These are phyloP conservation scores for Palythoa grandiflora DNA, from an alignment of 92 coral and sea anemone genomes.

Conservation along the genomic window DNA sequence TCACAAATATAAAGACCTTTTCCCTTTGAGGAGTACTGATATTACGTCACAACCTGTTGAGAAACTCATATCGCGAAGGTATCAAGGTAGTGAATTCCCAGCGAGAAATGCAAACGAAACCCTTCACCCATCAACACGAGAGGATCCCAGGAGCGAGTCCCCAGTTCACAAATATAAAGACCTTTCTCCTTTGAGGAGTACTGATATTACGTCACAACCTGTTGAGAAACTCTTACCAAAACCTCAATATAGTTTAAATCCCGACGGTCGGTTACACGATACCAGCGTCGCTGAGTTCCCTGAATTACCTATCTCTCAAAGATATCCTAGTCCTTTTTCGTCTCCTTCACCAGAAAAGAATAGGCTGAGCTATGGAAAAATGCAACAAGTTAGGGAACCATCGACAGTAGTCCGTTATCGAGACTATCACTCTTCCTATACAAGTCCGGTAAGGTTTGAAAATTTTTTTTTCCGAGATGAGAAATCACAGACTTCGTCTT, in stretches of 20 bases:
- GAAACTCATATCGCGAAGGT: slow-evolving; percentile 55
- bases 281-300: slow-evolving; percentile 12
- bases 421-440: slow-evolving; percentile 4
- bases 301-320: slow-evolving; percentile 1
- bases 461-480: slow-evolving; percentile 7
- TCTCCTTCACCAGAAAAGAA: not conserved
- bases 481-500: not conserved
- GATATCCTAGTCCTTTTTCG: slow-evolving; percentile 34
- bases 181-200: slow-evolving; percentile 41
- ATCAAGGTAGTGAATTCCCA: slow-evolving; percentile 51
- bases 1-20: slow-evolving; percentile 40
- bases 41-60: slow-evolving; percentile 34
- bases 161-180: slow-evolving; percentile 49
- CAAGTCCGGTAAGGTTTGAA: not conserved
- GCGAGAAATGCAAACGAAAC: slow-evolving; percentile 47
- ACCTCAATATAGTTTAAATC: slow-evolving; percentile 20
- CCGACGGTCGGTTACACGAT: slow-evolving; percentile 37
- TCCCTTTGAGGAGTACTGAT: slow-evolving; percentile 37
- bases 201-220: slow-evolving; percentile 33
- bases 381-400: not conserved
- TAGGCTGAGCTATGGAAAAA: not conserved
- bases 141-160: slow-evolving; percentile 53
- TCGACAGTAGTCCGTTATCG: not conserved
- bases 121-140: slow-evolving; percentile 46
- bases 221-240: slow-evolving; percentile 30